Evolutionary conservation across 1,140 invertebrate genomes (phyloP), one percentile per base, ranked within the genome.

Genomic region (Paralvinella palmiformis): DNA sequence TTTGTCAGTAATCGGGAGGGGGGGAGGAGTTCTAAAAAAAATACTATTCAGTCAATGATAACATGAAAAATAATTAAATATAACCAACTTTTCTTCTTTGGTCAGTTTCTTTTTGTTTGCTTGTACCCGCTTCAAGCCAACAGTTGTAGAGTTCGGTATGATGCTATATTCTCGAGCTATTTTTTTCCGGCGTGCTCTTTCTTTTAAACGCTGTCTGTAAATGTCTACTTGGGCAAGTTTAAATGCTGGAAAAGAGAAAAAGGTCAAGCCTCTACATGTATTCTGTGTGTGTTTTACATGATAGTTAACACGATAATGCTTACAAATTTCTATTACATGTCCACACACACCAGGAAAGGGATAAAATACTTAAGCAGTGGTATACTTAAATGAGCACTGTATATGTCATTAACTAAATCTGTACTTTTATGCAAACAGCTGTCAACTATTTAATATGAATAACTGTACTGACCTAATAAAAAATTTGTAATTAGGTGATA

Each of bases 191-290:
- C 91, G 84, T 17, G 89, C 89, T 69, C 94, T 83, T 79, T 96
- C 93, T 58, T 91, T 82, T 57, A 96, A 82, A 69, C 91, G 83
- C 68, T 90, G 83, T 13, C 88, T 88, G 75, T 96, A 96, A 82
- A 93, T 93, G 76, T 95, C 92, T 50, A 96, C 90, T 79, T 90
- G 87, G 45, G 87, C 84, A 63, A 90, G 76, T 78, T 91, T 90
- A 29, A 90, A 79, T 65, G 82, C 84, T 82, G 71, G 31, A 78
- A 72, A 27, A 29, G 48, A 4, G 5, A 52, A 22, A 52, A n/a
- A n/a, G n/a, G n/a, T n/a, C n/a, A n/a, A n/a, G n/a, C n/a, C n/a
- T n/a, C n/a, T n/a, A n/a, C n/a, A n/a, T n/a, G n/a, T n/a, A n/a
- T n/a, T n/a, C n/a, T 13, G 31, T 52, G 17, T 52, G 20, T 48